These are phyloP conservation scores for Oscheius onirici DNA, from an alignment of 2,888 invertebrate genomes.

Conservation along the genomic window DNA sequence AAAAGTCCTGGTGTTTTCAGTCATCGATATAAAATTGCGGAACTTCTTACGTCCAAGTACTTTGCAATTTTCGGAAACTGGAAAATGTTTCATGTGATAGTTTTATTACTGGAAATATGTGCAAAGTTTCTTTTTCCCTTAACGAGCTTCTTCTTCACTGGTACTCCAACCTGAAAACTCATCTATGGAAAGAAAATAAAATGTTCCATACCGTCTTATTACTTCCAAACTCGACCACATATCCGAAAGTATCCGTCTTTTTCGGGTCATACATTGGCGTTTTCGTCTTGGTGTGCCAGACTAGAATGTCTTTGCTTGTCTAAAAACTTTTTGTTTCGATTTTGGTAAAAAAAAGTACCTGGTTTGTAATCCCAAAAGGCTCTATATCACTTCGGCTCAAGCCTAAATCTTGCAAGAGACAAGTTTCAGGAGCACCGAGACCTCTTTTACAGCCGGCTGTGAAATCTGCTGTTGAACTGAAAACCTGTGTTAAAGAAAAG, in stretches of 20 bases:
- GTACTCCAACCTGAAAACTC: background rate
- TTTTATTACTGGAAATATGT: no score
- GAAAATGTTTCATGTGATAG: no score
- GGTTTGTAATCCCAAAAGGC: constrained; percentile 53
- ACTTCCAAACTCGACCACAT: constrained; percentile 5
- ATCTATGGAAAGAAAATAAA: background rate
- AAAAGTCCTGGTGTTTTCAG: no score
- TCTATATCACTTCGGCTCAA: constrained; percentile 49
- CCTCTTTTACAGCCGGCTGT: constrained; percentile 50
- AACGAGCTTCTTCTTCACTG: constrained; percentile 17
- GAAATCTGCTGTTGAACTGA: constrained; percentile 40
- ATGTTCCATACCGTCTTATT: constrained; percentile 19
- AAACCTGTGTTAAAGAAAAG: background rate
- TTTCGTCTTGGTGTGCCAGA: constrained; percentile 51
- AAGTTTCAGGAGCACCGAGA: constrained; percentile 56
- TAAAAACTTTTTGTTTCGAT: background rate
- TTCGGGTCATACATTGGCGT: background rate
- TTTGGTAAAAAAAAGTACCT: background rate
- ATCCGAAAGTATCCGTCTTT: constrained; percentile 4
- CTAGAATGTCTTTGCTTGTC: constrained; percentile 45
- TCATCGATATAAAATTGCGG: no score
- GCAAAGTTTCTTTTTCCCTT: background rate
- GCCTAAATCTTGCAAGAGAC: constrained; percentile 54
- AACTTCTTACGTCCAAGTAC: no score
- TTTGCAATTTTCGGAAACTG: no score